A percentile compares a stretch with the other conserved stretches of the same genome.
These are phyloP conservation scores for Lithophane socia DNA, from an alignment of 2,888 invertebrate genomes.

Conservation along the genomic window DNA sequence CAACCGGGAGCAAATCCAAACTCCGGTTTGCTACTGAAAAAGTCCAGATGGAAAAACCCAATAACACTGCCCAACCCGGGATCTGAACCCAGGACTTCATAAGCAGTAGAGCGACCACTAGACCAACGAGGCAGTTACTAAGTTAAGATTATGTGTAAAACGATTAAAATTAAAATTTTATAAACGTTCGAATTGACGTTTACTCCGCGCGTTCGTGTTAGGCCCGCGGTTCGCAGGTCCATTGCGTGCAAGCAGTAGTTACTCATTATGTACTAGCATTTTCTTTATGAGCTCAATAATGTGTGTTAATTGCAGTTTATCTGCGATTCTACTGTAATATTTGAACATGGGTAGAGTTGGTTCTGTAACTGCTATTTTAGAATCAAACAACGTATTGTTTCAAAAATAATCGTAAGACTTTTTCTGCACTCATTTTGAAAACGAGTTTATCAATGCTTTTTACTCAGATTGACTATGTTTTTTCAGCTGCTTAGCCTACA, in stretches of 20 bases:
- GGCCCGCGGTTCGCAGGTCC: not conserved
- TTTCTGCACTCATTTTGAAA: not conserved
- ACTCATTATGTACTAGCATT: not conserved
- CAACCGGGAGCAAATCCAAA: too few species aligned
- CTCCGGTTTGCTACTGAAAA: too few species aligned
- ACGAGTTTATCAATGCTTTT: not conserved
- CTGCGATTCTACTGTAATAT: not conserved
- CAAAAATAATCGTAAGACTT: not conserved
- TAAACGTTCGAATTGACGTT: not conserved
- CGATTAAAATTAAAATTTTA: not conserved
- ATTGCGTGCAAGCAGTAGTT: not conserved
- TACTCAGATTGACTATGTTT: not conserved
- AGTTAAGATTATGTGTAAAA: not conserved
- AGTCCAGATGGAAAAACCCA: too few species aligned
- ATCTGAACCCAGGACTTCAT: too few species aligned
- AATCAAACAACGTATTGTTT: not conserved
- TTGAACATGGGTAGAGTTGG: too few species aligned
- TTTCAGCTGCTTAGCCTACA: too few species aligned
- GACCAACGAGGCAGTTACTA: not conserved
- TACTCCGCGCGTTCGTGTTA: not conserved
- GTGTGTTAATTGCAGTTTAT: constrained; percentile 13
- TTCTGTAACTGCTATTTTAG: not conserved
- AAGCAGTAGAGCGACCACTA: too few species aligned
- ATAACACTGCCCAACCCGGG: too few species aligned
- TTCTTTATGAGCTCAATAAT: constrained; percentile 26